Conservation (phyloP, 1,140 invertebrate genomes). For the Bombus turneri region DNA sequence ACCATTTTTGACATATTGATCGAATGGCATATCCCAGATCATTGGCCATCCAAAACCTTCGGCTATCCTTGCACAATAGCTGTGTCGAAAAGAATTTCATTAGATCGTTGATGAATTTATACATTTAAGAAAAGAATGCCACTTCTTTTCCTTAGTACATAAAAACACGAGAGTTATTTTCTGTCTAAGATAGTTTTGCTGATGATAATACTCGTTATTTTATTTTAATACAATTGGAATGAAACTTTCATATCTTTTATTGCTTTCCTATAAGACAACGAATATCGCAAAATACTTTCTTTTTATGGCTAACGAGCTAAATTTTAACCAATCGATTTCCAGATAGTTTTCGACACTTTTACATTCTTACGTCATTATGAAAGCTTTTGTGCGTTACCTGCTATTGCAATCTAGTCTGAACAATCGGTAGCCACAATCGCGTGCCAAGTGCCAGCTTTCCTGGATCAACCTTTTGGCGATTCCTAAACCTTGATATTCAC, state of each 20-base stretch:
- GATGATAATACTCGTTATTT: background rate
- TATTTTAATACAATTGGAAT: background rate
- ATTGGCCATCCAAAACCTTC: conserved; percentile 65
- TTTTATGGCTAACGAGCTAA: too few relatives aligned
- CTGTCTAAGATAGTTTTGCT: background rate
- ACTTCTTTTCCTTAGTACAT: too few relatives aligned
- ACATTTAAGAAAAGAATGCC: background rate
- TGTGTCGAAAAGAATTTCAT: conserved; percentile 40
- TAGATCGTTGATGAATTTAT: background rate
- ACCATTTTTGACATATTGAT: conserved; percentile 58
- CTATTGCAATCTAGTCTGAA: conserved; percentile 80
- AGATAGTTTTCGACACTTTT: too few relatives aligned
- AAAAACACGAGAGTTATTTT: background rate
- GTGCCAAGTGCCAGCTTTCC: conserved; percentile 77
- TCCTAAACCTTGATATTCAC: conserved; percentile 70
- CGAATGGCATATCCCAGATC: conserved; percentile 66
- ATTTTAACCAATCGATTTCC: background rate
- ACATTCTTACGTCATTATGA: too few relatives aligned
- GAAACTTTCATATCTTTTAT: background rate
- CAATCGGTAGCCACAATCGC: conserved; percentile 76
- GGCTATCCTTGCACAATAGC: conserved; percentile 67
- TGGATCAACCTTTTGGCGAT: conserved; percentile 75
- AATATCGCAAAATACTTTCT: background rate
- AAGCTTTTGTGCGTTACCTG: conserved; percentile 48
- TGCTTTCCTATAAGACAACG: background rate